phyloP scores from a whole-genome alignment of 1,140 invertebrate genomes.

The Zaprionus vittiger region DNA sequence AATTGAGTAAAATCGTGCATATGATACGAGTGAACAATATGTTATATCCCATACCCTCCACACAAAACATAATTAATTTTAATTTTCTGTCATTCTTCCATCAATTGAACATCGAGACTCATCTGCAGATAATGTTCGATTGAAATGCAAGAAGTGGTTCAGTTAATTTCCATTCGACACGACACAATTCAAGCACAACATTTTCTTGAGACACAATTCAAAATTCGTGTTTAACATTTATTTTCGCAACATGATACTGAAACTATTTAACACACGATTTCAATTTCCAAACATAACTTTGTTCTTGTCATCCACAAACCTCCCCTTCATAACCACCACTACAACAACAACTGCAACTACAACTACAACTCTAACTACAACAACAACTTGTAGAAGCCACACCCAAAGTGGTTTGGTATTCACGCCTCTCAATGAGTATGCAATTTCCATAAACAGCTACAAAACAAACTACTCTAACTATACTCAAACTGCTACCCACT shows the following conservation, averaged over 20 bases:
- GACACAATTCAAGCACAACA: neutral
- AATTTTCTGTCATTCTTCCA: neutral
- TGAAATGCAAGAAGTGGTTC: neutral
- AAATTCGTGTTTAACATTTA: constrained; percentile 30
- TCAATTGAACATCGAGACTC: neutral
- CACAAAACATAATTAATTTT: constrained; percentile 1
- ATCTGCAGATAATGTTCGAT: neutral
- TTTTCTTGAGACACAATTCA: neutral
- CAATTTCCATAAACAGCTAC: constrained; percentile 56
- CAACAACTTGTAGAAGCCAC: constrained; percentile 66
- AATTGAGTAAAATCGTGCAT: constrained; percentile 13
- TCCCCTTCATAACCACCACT: constrained; percentile 47
- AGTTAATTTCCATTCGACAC: neutral
- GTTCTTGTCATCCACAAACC: constrained; percentile 41
- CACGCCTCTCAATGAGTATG: constrained; percentile 84
- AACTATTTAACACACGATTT: constrained; percentile 31
- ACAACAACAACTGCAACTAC: constrained; percentile 18
- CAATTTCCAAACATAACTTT: constrained; percentile 45
- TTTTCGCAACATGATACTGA: constrained; percentile 12
- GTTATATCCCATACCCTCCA: neutral
- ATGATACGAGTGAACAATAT: neutral
- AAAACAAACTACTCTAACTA: constrained; percentile 60
- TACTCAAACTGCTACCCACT: constrained; percentile 32
- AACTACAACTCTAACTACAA: constrained; percentile 33
- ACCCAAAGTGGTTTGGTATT: constrained; percentile 83